Evolutionary conservation across 1,140 invertebrate species (phyloP).

Genomic region (Brachionus calyciflorus): DNA sequence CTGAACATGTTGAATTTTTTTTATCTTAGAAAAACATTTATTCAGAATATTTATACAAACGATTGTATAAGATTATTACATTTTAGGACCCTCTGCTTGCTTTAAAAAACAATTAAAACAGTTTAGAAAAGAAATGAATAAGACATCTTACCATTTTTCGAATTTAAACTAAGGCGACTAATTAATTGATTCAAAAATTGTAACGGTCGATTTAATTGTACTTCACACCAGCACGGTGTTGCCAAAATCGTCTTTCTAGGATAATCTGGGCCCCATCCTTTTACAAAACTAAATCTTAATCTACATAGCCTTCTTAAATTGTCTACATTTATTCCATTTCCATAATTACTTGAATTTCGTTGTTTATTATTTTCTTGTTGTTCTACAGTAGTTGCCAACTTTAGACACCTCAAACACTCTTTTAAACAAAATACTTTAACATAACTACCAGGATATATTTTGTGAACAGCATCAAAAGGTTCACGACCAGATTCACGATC

Average conservation of each 20-base stretch:
- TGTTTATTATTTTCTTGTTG: background rate
- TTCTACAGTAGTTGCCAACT: constrained; percentile 9
- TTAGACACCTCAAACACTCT: background rate
- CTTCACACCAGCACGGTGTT: constrained; percentile 97
- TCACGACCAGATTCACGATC: constrained; percentile 91
- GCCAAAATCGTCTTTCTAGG: constrained; percentile 90
- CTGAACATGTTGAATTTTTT: too few species aligned
- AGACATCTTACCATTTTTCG: constrained; percentile 14
- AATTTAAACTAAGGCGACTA: constrained; percentile 31
- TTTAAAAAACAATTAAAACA: background rate
- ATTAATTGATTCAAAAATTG: constrained; percentile 81
- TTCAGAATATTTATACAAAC: too few species aligned
- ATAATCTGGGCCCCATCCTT: constrained; percentile 99
- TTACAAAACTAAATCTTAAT: constrained; percentile 98
- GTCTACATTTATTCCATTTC: constrained; percentile 18
- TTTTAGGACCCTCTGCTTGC: too few species aligned
- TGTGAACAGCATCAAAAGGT: constrained; percentile 95
- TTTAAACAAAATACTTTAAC: constrained; percentile 72
- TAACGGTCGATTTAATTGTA: constrained; percentile 93
- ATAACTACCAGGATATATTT: constrained; percentile 93
- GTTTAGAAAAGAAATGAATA: background rate
- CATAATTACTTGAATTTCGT: background rate
- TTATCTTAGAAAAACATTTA: too few species aligned
- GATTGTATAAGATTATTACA: too few species aligned
- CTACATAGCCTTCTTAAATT: constrained; percentile 95